These are phyloP conservation scores for Silurus aristotelis DNA, from an alignment of 2,797 vertebrate species.

Conservation along the genomic window DNA sequence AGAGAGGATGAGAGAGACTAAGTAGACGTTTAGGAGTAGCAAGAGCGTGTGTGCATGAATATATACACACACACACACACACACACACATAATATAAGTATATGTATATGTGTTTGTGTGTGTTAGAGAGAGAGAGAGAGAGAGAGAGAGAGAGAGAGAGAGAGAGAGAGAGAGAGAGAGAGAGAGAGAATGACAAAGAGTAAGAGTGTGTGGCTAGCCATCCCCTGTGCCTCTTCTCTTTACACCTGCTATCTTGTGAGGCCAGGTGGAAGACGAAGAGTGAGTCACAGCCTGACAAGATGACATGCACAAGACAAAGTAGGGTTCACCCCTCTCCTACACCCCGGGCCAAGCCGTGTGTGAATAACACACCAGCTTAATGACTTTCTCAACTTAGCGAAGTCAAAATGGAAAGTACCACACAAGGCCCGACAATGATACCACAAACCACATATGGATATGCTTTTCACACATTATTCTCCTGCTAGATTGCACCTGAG, in stretches of 20 bases:
- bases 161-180: constrained; percentile 3
- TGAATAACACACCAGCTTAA: constrained; percentile 53
- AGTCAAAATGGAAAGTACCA: not conserved
- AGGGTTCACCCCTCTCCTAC: constrained; percentile 56
- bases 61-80: too few species aligned
- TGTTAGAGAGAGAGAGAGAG: constrained; percentile 3
- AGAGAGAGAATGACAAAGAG: constrained; percentile 11
- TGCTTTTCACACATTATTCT: not conserved
- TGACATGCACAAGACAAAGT: constrained; percentile 59
- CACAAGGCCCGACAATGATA: not conserved
- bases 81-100: too few species aligned
- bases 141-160: not conserved
- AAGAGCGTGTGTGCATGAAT: too few species aligned
- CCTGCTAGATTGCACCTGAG: constrained; percentile 6
- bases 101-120: too few species aligned
- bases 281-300: constrained; percentile 56
- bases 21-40: too few species aligned
- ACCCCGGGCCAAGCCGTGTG: constrained; percentile 52
- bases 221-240: constrained; percentile 46
- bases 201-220: constrained; percentile 23
- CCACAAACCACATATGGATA: not conserved
- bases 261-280: constrained; percentile 57
- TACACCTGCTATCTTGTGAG: constrained; percentile 55
- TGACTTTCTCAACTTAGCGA: constrained; percentile 46
- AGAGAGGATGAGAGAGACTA: not conserved